These are phyloP conservation scores for Rhinichthys osculus DNA, from an alignment of 2,797 vertebrate genomes.

Conservation along the genomic window DNA sequence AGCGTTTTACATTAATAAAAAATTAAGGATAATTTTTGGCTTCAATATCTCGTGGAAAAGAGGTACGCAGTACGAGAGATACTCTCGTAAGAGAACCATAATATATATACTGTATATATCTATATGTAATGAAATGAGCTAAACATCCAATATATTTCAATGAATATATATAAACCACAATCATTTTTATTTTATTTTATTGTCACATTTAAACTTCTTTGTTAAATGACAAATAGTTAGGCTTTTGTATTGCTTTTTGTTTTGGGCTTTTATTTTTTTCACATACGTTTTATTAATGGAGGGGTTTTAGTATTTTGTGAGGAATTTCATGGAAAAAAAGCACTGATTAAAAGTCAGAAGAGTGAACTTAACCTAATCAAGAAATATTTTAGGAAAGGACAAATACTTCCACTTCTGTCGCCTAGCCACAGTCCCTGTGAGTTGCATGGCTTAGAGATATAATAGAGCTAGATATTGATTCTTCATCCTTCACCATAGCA, in stretches of 20 bases:
- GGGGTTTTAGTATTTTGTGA: neutral
- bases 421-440: constrained; percentile 68
- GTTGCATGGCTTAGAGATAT: constrained; percentile 76
- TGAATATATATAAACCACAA: neutral
- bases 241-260: neutral
- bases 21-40: too few species aligned
- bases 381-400: neutral
- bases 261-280: neutral
- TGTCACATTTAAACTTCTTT: neutral
- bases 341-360: constrained; percentile 9
- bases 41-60: too few species aligned
- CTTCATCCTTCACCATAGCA: constrained; percentile 82
- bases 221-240: neutral
- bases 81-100: too few species aligned
- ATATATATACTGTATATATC: neutral
- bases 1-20: too few species aligned
- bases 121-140: neutral
- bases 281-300: neutral
- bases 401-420: constrained; percentile 8
- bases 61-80: too few species aligned
- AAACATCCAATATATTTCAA: neutral
- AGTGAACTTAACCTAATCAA: neutral
- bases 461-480: constrained; percentile 83
- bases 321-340: neutral
- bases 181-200: neutral